phyloP scores from a whole-genome alignment of 2,797 vertebrate species.

The Mormyrops boulengeri region DNA sequence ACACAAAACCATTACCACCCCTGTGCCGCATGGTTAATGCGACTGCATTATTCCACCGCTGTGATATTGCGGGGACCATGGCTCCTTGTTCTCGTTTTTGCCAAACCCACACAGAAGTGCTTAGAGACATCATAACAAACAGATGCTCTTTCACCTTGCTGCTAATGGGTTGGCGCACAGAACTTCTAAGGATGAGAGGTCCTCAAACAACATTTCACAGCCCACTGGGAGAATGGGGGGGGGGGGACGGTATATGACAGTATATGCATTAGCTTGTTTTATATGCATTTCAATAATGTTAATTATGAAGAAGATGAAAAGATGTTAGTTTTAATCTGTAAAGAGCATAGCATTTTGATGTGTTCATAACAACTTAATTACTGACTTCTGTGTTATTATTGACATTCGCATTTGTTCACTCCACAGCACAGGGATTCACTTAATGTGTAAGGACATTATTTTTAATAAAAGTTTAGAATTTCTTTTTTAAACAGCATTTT shows the following conservation, averaged over 20 bases:
- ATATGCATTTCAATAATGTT: slow-evolving; percentile 14
- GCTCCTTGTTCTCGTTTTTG: background rate
- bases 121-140: slow-evolving; percentile 15
- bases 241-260: background rate
- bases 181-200: slow-evolving; percentile 14
- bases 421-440: background rate
- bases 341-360: background rate
- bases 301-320: slow-evolving; percentile 11
- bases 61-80: background rate
- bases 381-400: background rate
- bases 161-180: slow-evolving; percentile 5
- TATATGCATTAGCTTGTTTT: slow-evolving; percentile 13
- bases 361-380: background rate
- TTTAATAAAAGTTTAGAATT: background rate
- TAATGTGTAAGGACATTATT: background rate
- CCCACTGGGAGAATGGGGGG: background rate
- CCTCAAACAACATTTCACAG: slow-evolving; percentile 14
- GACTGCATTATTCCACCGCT: background rate
- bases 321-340: background rate
- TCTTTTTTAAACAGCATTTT: background rate
- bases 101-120: background rate
- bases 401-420: background rate
- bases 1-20: background rate
- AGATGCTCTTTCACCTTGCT: slow-evolving; percentile 15
- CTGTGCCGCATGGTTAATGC: background rate